These are phyloP conservation scores for Lomographa bimaculata DNA, from an alignment of 2,888 invertebrate species.

Conservation along the genomic window DNA sequence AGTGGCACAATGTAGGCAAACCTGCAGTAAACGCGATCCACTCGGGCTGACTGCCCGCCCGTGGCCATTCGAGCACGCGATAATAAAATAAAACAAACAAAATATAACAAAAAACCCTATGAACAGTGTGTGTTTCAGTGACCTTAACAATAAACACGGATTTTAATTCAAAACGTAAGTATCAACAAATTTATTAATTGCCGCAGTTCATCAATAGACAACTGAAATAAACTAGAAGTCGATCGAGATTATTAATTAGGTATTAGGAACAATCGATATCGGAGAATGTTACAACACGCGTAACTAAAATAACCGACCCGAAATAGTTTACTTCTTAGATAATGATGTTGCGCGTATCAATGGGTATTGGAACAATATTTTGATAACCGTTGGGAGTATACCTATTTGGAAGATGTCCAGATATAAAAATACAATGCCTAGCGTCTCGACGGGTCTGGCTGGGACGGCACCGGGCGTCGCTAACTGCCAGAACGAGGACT, in stretches of 20 bases:
- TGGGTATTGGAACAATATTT: conserved; percentile 38
- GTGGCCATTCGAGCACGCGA: conserved; percentile 9
- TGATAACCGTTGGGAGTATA: conserved; percentile 66
- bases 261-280: conserved; percentile 16
- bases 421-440: conserved; percentile 79
- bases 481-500: conserved; percentile 1
- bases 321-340: conserved; percentile 28
- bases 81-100: conserved; percentile 15
- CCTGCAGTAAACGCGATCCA: conserved; percentile 28
- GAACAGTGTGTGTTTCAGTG: conserved; percentile 28
- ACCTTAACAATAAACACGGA: conserved; percentile 19
- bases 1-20: conserved; percentile 24
- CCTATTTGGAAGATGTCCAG: conserved; percentile 78
- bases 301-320: conserved; percentile 26
- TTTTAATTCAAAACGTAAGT: conserved; percentile 27
- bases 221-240: conserved; percentile 7
- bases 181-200: conserved; percentile 10
- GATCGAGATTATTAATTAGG: conserved; percentile 14
- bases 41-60: conserved; percentile 24
- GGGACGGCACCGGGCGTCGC: conserved; percentile 50
- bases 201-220: conserved; percentile 4
- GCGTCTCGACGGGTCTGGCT: conserved; percentile 49
- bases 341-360: conserved; percentile 31
- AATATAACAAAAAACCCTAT: conserved; percentile 22
- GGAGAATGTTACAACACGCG: conserved; percentile 18